phyloP scores from a whole-genome alignment of 2,888 invertebrate genomes.

The Nematopogon swammerdamellus region DNA sequence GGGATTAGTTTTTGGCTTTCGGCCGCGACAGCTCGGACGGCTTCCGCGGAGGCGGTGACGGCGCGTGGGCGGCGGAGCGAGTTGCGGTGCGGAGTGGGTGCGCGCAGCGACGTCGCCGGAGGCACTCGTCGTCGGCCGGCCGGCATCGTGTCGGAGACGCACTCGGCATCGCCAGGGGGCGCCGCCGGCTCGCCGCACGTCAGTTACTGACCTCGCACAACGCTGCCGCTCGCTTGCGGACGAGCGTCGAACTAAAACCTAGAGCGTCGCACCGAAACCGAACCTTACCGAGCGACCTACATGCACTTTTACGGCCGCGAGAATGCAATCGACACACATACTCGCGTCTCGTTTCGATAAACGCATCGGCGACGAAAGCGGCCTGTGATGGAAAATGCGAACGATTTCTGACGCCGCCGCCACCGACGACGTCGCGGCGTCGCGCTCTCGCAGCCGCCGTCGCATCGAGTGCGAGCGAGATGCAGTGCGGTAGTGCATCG shows the following conservation, averaged over 20 bases:
- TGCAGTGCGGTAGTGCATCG: conserved; percentile 32
- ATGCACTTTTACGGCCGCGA: conserved; percentile 53
- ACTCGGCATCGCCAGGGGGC: conserved; percentile 44
- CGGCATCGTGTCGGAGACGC: conserved; percentile 7
- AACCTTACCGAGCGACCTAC: conserved; percentile 42
- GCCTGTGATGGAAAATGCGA: conserved; percentile 53
- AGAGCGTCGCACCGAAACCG: background rate
- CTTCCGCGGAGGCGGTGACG: conserved; percentile 1
- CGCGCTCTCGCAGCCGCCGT: conserved; percentile 41
- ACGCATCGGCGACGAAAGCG: conserved; percentile 56
- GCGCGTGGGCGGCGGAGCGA: background rate
- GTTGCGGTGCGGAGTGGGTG: conserved; percentile 21
- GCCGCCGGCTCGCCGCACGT: conserved; percentile 32
- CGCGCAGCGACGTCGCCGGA: conserved; percentile 29
- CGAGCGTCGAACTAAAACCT: conserved; percentile 7
- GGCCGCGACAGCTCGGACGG: no score
- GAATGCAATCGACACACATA: conserved; percentile 56
- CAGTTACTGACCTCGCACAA: conserved; percentile 30
- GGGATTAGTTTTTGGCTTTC: no score
- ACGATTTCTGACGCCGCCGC: conserved; percentile 41
- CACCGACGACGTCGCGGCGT: conserved; percentile 45
- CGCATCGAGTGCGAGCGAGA: conserved; percentile 37
- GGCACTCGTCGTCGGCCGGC: conserved; percentile 30
- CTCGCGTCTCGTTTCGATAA: conserved; percentile 57
- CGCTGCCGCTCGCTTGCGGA: conserved; percentile 21